Percentiles rank a stretch among this genome's conserved stretches.
phyloP scores from a whole-genome alignment of 2,888 invertebrate species.

The Alviniconcha strummeri region DNA sequence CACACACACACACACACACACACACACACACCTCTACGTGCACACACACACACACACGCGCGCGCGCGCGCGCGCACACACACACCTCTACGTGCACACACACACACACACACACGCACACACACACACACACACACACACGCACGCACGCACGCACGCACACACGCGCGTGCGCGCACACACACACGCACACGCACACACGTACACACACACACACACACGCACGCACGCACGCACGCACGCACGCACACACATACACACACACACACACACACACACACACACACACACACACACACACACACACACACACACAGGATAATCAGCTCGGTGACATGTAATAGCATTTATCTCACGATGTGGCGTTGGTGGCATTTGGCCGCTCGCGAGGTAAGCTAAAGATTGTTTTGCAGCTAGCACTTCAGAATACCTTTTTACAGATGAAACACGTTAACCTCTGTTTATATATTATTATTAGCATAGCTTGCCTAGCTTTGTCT shows the following conservation, averaged over 20 bases:
- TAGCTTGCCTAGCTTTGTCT: too few relatives aligned
- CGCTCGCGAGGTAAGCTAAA: too few relatives aligned
- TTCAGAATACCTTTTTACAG: too few relatives aligned
- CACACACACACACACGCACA: not conserved
- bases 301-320: not conserved
- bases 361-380: too few relatives aligned
- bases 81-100: too few relatives aligned
- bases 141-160: not conserved
- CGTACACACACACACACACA: not conserved
- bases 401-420: too few relatives aligned
- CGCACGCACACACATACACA: not conserved
- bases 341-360: too few relatives aligned
- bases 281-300: too few relatives aligned
- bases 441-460: too few relatives aligned
- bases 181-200: conserved; percentile 1
- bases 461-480: too few relatives aligned
- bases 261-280: too few relatives aligned
- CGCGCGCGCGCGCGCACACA: not conserved
- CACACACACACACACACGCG: not conserved
- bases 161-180: not conserved
- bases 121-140: conserved; percentile 1
- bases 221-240: not conserved
- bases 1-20: not conserved
- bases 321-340: not conserved
- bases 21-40: too few relatives aligned